Percentiles rank a stretch among this genome's conserved stretches.
phyloP scores from a whole-genome alignment of 35 echinoderm and acorn worm species.

The Patiria miniata region DNA sequence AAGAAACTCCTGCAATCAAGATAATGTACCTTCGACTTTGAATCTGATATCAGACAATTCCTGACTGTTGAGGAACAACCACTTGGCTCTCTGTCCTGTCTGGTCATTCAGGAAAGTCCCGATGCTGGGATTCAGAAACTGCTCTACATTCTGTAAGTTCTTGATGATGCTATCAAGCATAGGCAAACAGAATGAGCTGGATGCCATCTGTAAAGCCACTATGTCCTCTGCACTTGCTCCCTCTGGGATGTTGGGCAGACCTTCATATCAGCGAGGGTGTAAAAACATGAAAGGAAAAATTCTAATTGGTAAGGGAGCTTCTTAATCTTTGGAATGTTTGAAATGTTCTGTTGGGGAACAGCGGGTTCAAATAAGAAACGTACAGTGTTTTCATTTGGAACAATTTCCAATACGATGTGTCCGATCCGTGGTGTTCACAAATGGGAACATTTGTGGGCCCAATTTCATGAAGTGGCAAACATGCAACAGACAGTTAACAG shows the following conservation, averaged over 20 bases:
- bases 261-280: neutral
- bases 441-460: too few species aligned
- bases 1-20: too few species aligned
- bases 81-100: conserved; percentile 63
- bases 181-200: conserved; percentile 52
- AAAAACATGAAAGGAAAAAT: too few species aligned
- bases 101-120: conserved; percentile 80
- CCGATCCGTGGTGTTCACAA: too few species aligned
- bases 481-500: too few species aligned
- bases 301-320: too few species aligned
- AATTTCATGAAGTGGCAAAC: too few species aligned
- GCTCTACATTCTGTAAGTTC: conserved; percentile 70
- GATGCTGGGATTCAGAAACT: conserved; percentile 85
- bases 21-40: conserved; percentile 66
- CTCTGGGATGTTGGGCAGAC: conserved; percentile 50
- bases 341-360: too few species aligned
- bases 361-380: too few species aligned
- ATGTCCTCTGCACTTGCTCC: conserved; percentile 34
- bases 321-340: too few species aligned
- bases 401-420: too few species aligned
- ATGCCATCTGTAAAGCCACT: conserved; percentile 30
- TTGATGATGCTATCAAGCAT: conserved; percentile 55
- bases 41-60: conserved; percentile 72
- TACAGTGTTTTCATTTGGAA: too few species aligned
- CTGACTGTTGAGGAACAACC: conserved; percentile 60